Percentiles rank a stretch among this genome's conserved stretches.
Conservation (phyloP, 2,888 invertebrate species). For the Stramonita haemastoma region DNA sequence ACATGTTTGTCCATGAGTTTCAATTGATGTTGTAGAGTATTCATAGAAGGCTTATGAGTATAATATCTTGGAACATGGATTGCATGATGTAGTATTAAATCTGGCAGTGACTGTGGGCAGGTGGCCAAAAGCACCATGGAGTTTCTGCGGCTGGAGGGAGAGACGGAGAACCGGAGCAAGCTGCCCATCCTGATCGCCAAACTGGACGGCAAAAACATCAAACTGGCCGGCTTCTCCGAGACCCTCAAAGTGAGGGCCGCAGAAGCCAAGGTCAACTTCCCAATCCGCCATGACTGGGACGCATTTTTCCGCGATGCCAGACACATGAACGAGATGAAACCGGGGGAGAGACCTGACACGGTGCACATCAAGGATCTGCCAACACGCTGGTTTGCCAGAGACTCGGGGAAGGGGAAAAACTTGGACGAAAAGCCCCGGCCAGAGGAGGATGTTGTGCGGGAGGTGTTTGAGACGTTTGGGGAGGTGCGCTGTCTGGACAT, state of each 20-base stretch:
- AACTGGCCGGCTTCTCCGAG: constrained; percentile 91
- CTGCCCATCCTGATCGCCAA: constrained; percentile 81
- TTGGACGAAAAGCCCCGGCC: constrained; percentile 63
- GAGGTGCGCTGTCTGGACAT: constrained; percentile 92
- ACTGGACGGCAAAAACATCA: constrained; percentile 88
- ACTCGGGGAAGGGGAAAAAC: constrained; percentile 77
- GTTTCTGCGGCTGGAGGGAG: constrained; percentile 92
- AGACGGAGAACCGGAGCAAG: constrained; percentile 77
- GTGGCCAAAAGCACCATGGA: constrained; percentile 82
- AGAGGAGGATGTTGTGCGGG: constrained; percentile 76
- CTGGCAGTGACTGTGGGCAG: constrained; percentile 56
- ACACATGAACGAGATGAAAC: constrained; percentile 97
- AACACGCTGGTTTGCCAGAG: constrained; percentile 87
- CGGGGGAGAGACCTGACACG: constrained; percentile 96
- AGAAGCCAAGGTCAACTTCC: constrained; percentile 90
- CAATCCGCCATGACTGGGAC: constrained; percentile 95
- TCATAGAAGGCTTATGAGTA: no score
- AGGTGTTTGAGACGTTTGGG: constrained; percentile 93
- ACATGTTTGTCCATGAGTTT: no score
- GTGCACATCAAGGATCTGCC: constrained; percentile 90
- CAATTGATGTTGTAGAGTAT: no score
- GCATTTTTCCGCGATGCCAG: constrained; percentile 95
- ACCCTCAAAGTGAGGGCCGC: constrained; percentile 88
- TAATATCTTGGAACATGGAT: no score
- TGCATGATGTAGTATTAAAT: no score